Percentiles rank a stretch among this genome's conserved stretches.
Conservation (phyloP, 2,797 vertebrate genomes). For the Micrastur ruficollis region DNA sequence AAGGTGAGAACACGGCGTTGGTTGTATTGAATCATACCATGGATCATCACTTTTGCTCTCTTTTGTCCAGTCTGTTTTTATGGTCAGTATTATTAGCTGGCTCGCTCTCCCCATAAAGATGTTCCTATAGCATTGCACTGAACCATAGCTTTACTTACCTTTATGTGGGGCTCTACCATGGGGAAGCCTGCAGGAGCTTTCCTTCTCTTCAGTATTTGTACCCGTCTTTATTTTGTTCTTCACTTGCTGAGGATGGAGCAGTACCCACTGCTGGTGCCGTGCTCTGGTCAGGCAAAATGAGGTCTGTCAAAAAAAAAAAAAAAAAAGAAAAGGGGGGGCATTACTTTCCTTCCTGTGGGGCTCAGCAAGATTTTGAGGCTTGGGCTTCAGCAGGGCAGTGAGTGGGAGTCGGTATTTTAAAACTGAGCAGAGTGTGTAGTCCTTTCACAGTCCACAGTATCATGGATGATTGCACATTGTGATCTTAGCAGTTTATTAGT, state of each 20-base stretch:
- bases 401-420: neutral
- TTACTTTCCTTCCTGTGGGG: neutral
- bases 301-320: neutral
- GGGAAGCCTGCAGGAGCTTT: neutral
- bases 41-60: neutral
- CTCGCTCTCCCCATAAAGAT: neutral
- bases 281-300: neutral
- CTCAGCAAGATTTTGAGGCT: neutral
- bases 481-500: neutral
- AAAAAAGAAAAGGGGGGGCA: fast-evolving
- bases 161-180: fast-evolving
- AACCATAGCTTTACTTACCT: neutral
- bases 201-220: neutral
- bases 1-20: neutral
- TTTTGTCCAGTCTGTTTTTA: neutral
- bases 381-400: neutral
- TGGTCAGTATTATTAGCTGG: neutral
- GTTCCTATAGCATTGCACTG: neutral
- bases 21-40: neutral
- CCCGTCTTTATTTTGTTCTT: neutral
- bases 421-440: neutral
- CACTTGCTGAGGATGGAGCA: neutral
- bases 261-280: neutral
- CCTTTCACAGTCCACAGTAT: neutral
- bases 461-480: neutral